A percentile compares a stretch with the other conserved stretches of the same genome.
Conservation (phyloP, 2,797 vertebrate genomes). For the Aeoliscus strigatus region DNA sequence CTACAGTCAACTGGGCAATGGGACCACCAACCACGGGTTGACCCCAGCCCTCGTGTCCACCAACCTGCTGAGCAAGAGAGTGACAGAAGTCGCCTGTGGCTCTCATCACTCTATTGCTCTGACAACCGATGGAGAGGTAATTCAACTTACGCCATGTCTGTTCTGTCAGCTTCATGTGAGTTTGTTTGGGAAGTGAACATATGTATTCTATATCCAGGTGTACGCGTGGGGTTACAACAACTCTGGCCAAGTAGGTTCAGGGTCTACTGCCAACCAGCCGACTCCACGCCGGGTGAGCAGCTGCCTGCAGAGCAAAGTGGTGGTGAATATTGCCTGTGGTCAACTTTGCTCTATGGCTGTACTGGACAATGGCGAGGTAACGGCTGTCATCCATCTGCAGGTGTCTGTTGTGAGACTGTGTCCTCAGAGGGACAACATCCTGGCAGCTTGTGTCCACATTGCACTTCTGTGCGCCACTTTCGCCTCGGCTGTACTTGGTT, state of each 20-base stretch:
- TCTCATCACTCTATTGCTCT: constrained; percentile 95
- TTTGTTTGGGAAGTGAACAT: not conserved
- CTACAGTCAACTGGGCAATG: constrained; percentile 94
- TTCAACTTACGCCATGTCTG: not conserved
- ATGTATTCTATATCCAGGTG: constrained; percentile 71
- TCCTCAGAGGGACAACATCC: not conserved
- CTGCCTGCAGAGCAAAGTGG: constrained; percentile 92
- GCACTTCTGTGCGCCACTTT: too few relatives aligned
- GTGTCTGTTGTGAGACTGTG: constrained; percentile 4
- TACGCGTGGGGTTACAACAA: constrained; percentile 99
- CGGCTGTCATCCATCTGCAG: not conserved
- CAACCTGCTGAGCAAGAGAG: constrained; percentile 90
- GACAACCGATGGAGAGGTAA: constrained; percentile 93
- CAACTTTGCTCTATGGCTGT: constrained; percentile 98
- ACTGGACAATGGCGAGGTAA: constrained; percentile 93
- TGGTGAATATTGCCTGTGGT: constrained; percentile 92
- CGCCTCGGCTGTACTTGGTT: too few relatives aligned
- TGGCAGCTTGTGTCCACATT: not conserved
- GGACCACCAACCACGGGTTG: constrained; percentile 88
- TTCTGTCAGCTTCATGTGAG: not conserved
- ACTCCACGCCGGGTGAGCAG: constrained; percentile 93
- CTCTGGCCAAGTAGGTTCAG: constrained; percentile 95
- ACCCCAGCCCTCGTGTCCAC: constrained; percentile 90
- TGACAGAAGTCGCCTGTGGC: constrained; percentile 91
- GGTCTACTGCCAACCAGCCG: constrained; percentile 95